phyloP scores from a whole-genome alignment of 2,113 vertebrate genomes.

The Hypocryptadius cinnamomeus region DNA sequence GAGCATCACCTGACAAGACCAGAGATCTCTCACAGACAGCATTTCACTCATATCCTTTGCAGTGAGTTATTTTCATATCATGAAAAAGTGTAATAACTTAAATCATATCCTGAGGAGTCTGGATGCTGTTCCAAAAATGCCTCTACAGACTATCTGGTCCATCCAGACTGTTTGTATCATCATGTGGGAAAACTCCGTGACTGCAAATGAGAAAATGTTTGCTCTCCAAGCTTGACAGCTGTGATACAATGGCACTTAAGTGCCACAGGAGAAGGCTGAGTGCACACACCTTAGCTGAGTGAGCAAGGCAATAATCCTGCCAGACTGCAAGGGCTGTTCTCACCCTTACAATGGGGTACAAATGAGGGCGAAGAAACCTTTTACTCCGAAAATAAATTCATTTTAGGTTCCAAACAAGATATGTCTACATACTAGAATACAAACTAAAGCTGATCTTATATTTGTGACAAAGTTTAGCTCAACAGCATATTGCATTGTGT shows the following conservation, averaged over 20 bases:
- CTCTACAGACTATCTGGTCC: neutral
- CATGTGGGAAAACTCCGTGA: neutral
- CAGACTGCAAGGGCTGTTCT: neutral
- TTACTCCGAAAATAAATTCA: neutral
- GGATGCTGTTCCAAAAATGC: neutral
- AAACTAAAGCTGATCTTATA: neutral
- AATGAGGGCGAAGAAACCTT: rapidly evolving
- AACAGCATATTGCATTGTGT: neutral
- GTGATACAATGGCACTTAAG: neutral
- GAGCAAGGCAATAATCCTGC: neutral
- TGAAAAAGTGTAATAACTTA: neutral
- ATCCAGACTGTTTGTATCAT: neutral
- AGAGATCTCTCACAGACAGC: neutral
- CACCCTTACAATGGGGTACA: neutral
- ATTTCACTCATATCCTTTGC: neutral
- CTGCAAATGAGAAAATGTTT: neutral
- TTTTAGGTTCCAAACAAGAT: neutral
- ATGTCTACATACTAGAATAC: neutral
- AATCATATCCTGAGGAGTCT: neutral
- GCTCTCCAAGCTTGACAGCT: neutral
- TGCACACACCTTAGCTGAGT: neutral
- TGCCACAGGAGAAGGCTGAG: neutral
- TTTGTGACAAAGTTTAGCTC: neutral
- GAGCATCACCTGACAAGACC: neutral
- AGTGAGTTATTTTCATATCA: neutral